Evolutionary conservation across 1,140 invertebrate genomes (phyloP).

Genomic region (Leguminivora glycinivorella): DNA sequence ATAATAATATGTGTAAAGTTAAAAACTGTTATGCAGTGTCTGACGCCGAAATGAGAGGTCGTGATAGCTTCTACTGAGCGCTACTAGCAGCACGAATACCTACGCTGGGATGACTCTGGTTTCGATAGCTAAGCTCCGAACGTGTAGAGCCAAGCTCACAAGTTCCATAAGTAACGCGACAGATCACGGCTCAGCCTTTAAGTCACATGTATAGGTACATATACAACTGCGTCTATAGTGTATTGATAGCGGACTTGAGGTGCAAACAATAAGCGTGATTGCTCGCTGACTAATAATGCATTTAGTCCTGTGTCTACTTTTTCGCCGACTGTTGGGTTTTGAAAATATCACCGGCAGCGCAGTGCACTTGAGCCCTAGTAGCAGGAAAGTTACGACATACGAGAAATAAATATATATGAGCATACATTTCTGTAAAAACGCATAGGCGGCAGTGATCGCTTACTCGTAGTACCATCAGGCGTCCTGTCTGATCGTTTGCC

Average conservation of each 20-base stretch:
- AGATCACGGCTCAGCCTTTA: conserved; percentile 29
- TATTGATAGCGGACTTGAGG: conserved; percentile 20
- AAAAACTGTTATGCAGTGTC: too few species aligned
- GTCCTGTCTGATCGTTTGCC: too few species aligned
- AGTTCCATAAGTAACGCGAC: conserved; percentile 35
- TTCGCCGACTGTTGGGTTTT: conserved; percentile 11
- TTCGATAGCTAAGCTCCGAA: not conserved
- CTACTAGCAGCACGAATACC: not conserved
- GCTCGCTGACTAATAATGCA: conserved; percentile 31
- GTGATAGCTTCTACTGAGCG: not conserved
- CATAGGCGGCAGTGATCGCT: too few species aligned
- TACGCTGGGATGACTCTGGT: not conserved
- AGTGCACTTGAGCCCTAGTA: too few species aligned
- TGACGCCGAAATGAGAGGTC: not conserved
- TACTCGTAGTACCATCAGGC: too few species aligned
- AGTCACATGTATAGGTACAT: not conserved
- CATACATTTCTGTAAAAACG: too few species aligned
- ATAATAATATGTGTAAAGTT: too few species aligned
- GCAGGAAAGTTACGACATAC: too few species aligned
- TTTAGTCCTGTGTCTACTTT: too few species aligned
- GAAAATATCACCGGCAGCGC: conserved; percentile 1
- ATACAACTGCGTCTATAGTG: not conserved
- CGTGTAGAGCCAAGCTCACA: conserved; percentile 18
- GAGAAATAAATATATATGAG: too few species aligned
- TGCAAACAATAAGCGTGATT: conserved; percentile 33